These are phyloP conservation scores for Plagodis pulveraria DNA, from an alignment of 2,888 invertebrate species.

Conservation along the genomic window DNA sequence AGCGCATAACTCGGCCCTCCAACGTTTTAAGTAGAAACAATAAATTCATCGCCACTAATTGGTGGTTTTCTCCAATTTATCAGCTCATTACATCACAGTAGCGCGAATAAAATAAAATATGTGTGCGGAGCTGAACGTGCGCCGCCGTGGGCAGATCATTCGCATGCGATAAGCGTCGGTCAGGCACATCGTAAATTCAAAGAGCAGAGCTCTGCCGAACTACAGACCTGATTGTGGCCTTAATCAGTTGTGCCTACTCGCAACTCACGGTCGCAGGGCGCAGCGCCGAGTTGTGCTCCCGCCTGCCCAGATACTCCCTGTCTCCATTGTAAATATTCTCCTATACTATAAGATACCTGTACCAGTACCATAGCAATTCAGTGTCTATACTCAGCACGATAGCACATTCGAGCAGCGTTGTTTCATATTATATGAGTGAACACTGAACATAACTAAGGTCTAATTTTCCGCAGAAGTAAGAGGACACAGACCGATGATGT, in stretches of 20 bases:
- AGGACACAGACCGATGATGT: no score
- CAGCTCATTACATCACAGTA: slow-evolving; percentile 86
- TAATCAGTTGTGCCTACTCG: slow-evolving; percentile 75
- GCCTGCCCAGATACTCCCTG: slow-evolving; percentile 34
- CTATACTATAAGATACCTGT: not conserved
- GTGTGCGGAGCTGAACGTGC: slow-evolving; percentile 80
- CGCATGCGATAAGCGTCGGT: slow-evolving; percentile 84
- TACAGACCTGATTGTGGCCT: slow-evolving; percentile 82
- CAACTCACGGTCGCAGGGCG: slow-evolving; percentile 41
- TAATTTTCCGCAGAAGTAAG: not conserved
- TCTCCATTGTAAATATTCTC: slow-evolving; percentile 37
- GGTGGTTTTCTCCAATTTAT: slow-evolving; percentile 85
- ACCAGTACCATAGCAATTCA: not conserved
- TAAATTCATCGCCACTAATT: slow-evolving; percentile 86
- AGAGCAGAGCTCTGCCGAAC: slow-evolving; percentile 80
- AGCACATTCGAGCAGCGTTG: slow-evolving; percentile 14
- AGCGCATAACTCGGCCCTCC: slow-evolving; percentile 75
- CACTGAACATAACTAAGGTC: not conserved
- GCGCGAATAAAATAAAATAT: slow-evolving; percentile 85
- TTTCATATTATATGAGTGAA: slow-evolving; percentile 13
- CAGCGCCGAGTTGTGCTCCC: slow-evolving; percentile 13
- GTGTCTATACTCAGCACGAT: not conserved
- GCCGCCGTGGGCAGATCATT: slow-evolving; percentile 84
- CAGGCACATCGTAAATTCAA: slow-evolving; percentile 85
- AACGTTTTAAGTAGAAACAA: slow-evolving; percentile 85